Conservation (phyloP, 2,888 invertebrate genomes). For the Cinara cedri region DNA sequence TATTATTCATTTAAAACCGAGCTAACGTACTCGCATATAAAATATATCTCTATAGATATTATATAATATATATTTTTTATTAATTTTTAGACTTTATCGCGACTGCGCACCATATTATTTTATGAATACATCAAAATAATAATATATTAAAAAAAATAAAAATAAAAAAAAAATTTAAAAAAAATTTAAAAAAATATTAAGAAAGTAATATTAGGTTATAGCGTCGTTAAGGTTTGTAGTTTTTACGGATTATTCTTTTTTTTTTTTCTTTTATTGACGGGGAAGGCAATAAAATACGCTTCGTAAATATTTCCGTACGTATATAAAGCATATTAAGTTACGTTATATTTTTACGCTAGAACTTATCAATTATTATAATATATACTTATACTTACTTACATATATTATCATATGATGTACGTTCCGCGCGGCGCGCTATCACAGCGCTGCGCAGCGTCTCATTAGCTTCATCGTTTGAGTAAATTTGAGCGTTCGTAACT, state of each 20-base stretch:
- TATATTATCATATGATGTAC: not conserved
- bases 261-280: conserved; percentile 61
- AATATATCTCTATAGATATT: not conserved
- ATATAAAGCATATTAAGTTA: conserved; percentile 1
- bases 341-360: not conserved
- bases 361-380: too few species aligned
- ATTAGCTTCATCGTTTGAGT: too few species aligned
- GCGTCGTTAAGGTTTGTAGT: conserved; percentile 11
- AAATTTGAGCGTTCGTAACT: too few species aligned
- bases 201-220: not conserved
- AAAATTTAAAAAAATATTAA: too few species aligned
- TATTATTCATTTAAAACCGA: not conserved
- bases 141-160: too few species aligned
- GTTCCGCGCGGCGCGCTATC: too few species aligned
- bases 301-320: conserved; percentile 63
- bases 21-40: conserved; percentile 29
- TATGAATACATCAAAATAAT: too few species aligned
- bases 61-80: too few species aligned
- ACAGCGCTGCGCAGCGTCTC: too few species aligned
- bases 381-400: too few species aligned
- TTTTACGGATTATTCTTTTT: conserved; percentile 33
- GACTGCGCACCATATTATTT: not conserved
- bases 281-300: conserved; percentile 77
- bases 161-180: too few species aligned
- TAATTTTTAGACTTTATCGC: conserved; percentile 8